Conservation (phyloP, 2,113 vertebrate species). For the Pontoporia blainvillei region DNA sequence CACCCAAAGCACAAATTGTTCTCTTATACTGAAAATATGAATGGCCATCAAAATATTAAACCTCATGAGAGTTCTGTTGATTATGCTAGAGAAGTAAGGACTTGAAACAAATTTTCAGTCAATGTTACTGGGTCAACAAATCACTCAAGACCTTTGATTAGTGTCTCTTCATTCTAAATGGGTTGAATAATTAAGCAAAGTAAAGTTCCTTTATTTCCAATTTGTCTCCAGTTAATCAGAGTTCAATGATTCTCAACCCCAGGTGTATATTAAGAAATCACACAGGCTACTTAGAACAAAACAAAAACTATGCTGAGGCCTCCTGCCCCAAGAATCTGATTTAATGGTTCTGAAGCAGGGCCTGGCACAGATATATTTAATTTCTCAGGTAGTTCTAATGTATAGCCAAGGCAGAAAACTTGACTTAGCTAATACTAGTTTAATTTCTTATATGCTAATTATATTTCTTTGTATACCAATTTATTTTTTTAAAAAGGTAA, state of each 20-base stretch:
- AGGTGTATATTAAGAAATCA: neutral
- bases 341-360: neutral
- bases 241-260: neutral
- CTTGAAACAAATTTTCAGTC: conserved; percentile 6
- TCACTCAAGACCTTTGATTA: conserved; percentile 17
- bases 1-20: neutral
- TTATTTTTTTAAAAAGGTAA: neutral
- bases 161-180: neutral
- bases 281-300: neutral
- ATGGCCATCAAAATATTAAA: neutral
- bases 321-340: neutral
- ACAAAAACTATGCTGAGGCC: neutral
- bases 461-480: neutral
- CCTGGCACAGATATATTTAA: neutral
- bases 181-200: neutral
- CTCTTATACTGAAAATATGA: neutral
- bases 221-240: neutral
- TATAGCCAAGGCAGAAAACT: neutral
- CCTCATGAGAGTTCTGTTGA: neutral
- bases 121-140: neutral
- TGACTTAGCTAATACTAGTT: neutral
- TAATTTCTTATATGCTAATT: neutral
- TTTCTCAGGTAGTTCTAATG: neutral
- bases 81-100: neutral
- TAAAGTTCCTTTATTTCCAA: neutral